Conservation (phyloP, 2,888 invertebrate genomes). For the Eilema depressum region DNA sequence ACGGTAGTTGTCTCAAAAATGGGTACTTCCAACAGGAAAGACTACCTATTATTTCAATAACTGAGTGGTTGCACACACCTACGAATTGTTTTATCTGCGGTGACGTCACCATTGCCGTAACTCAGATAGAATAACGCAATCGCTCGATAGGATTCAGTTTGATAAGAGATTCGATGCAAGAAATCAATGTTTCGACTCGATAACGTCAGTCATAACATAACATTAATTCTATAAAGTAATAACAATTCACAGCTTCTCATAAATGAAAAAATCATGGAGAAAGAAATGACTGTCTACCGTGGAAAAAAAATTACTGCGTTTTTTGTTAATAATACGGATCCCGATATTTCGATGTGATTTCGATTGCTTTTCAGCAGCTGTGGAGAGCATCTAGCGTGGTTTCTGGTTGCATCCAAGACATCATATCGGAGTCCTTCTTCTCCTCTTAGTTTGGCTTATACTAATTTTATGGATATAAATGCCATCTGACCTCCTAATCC, state of each 20-base stretch:
- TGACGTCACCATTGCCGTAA: neutral
- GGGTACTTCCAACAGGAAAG: neutral
- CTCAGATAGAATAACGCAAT: neutral
- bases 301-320: neutral
- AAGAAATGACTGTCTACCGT: no score
- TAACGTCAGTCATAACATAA: constrained; percentile 15
- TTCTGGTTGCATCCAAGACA: no score
- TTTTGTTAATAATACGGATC: neutral
- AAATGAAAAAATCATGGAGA: no score
- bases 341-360: no score
- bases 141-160: neutral
- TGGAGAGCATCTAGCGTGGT: no score
- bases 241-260: neutral
- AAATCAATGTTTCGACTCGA: constrained; percentile 17
- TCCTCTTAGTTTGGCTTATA: no score
- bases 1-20: neutral
- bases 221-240: constrained; percentile 4
- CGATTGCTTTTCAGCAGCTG: no score
- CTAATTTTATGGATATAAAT: no score
- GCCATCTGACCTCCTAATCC: no score
- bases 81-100: neutral
- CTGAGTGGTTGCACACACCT: neutral
- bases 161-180: constrained; percentile 18
- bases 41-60: neutral
- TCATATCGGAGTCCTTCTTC: no score